Percentiles rank a stretch among this genome's conserved stretches.
Conservation (phyloP, 2,797 vertebrate species). For the Lycodopsis pacificus region DNA sequence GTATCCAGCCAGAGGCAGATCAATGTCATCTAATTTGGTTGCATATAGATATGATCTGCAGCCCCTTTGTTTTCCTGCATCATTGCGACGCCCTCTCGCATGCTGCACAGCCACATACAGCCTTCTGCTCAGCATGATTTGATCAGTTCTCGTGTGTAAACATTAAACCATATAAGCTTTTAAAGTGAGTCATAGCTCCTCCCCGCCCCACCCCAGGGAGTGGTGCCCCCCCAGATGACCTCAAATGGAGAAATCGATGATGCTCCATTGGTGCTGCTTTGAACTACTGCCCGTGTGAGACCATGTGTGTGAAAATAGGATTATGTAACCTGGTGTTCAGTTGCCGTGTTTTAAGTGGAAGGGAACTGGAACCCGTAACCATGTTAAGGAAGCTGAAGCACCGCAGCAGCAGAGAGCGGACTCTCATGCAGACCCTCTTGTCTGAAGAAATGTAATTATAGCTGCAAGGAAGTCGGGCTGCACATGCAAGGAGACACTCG, state of each 20-base stretch:
- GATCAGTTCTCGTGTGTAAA: not conserved
- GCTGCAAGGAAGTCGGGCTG: slow-evolving; percentile 11
- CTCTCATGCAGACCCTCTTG: not conserved
- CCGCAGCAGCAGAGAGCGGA: not conserved
- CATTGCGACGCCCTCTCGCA: not conserved
- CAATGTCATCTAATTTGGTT: slow-evolving; percentile 16
- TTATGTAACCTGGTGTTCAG: slow-evolving; percentile 57
- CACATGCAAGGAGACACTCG: slow-evolving; percentile 7
- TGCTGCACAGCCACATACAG: not conserved
- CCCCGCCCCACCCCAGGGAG: slow-evolving; percentile 26
- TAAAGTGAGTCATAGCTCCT: slow-evolving; percentile 1
- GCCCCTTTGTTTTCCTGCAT: not conserved
- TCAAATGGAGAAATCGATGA: slow-evolving; percentile 52
- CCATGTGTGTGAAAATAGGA: slow-evolving; percentile 3
- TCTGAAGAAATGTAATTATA: slow-evolving; percentile 11
- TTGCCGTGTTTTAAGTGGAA: slow-evolving; percentile 35
- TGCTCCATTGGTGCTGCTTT: slow-evolving; percentile 20
- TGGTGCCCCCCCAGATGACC: slow-evolving; percentile 43
- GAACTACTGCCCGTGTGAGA: slow-evolving; percentile 2
- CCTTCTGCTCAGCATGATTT: not conserved
- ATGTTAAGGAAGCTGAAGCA: slow-evolving; percentile 35
- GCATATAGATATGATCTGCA: not conserved
- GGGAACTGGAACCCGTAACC: slow-evolving; percentile 18
- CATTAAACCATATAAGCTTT: not conserved
- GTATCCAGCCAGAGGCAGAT: slow-evolving; percentile 6